Evolutionary conservation across 2,888 invertebrate species (phyloP).

Genomic region (Schizotus pectinicornis): DNA sequence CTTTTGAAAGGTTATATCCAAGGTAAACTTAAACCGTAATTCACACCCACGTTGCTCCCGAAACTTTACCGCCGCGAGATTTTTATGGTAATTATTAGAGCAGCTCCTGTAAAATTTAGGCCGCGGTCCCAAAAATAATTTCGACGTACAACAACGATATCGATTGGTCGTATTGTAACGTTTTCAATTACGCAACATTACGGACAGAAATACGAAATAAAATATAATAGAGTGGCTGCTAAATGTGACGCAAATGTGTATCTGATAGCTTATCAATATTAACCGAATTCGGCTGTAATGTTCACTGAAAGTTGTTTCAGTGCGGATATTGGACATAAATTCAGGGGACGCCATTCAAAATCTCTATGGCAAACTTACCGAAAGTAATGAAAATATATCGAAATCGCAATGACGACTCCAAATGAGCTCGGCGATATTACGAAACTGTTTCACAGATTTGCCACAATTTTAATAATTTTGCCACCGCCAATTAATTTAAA

Average conservation of each 20-base stretch:
- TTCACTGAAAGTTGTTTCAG: slow-evolving; percentile 43
- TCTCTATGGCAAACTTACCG: slow-evolving; percentile 34
- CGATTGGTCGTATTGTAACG: slow-evolving; percentile 13
- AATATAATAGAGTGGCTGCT: slow-evolving; percentile 31
- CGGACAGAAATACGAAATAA: slow-evolving; percentile 23
- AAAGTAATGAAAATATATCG: slow-evolving; percentile 35
- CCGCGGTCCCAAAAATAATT: too few relatives aligned
- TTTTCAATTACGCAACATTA: slow-evolving; percentile 25
- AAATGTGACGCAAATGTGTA: slow-evolving; percentile 44
- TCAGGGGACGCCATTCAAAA: slow-evolving; percentile 39
- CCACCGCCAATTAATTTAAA: too few relatives aligned
- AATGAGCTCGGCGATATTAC: too few relatives aligned
- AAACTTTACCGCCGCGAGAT: slow-evolving; percentile 1
- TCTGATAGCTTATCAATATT: slow-evolving; percentile 48
- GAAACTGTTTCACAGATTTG: too few relatives aligned
- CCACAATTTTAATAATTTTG: too few relatives aligned
- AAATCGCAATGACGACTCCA: not conserved
- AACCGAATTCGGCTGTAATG: slow-evolving; percentile 40
- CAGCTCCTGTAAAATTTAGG: too few relatives aligned
- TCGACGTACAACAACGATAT: too few relatives aligned
- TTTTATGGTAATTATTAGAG: not conserved
- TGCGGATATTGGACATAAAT: slow-evolving; percentile 47
- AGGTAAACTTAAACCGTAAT: slow-evolving; percentile 19
- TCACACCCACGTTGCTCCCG: not conserved
- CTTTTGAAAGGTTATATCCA: slow-evolving; percentile 22